A percentile compares a stretch with the other conserved stretches of the same genome.
phyloP scores from a whole-genome alignment of 2,888 invertebrate genomes.

The Drosophila greeni region DNA sequence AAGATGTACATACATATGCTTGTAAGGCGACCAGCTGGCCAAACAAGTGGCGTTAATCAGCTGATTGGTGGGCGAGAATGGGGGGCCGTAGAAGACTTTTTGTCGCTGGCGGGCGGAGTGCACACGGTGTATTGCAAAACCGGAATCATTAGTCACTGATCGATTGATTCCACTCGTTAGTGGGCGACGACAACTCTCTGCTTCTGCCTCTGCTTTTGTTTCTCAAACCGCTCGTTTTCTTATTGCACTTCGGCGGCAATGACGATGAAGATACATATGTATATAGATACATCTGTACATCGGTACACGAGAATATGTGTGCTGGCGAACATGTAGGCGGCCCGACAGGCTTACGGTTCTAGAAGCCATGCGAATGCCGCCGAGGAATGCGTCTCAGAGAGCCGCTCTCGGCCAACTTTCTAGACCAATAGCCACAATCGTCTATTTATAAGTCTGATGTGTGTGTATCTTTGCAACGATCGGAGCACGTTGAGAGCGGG shows the following conservation, averaged over 20 bases:
- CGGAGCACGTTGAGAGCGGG: slow-evolving; percentile 19
- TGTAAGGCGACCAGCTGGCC: slow-evolving; percentile 1
- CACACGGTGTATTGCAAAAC: slow-evolving; percentile 2
- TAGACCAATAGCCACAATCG: slow-evolving; percentile 32
- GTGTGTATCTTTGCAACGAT: slow-evolving; percentile 62
- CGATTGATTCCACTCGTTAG: slow-evolving; percentile 23
- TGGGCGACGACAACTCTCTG: slow-evolving; percentile 30
- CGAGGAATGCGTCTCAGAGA: slow-evolving; percentile 36
- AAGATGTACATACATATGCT: not conserved
- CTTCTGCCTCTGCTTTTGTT: slow-evolving; percentile 10
- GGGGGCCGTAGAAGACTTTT: slow-evolving; percentile 17
- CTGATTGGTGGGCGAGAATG: slow-evolving; percentile 17
- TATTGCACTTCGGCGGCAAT: slow-evolving; percentile 19
- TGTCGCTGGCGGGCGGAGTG: slow-evolving; percentile 9
- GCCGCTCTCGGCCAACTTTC: slow-evolving; percentile 40
- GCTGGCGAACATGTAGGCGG: slow-evolving; percentile 39
- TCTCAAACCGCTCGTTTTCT: not conserved
- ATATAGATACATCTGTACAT: not conserved
- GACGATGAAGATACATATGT: slow-evolving; percentile 19
- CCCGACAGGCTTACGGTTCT: slow-evolving; percentile 48
- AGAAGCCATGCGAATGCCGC: slow-evolving; percentile 64
- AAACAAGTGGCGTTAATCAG: slow-evolving; percentile 13
- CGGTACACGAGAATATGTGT: slow-evolving; percentile 8
- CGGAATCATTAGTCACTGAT: slow-evolving; percentile 27
- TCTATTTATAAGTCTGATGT: slow-evolving; percentile 72